Evolutionary conservation across 2,888 invertebrate genomes (phyloP).

Genomic region (Philaethria dido): DNA sequence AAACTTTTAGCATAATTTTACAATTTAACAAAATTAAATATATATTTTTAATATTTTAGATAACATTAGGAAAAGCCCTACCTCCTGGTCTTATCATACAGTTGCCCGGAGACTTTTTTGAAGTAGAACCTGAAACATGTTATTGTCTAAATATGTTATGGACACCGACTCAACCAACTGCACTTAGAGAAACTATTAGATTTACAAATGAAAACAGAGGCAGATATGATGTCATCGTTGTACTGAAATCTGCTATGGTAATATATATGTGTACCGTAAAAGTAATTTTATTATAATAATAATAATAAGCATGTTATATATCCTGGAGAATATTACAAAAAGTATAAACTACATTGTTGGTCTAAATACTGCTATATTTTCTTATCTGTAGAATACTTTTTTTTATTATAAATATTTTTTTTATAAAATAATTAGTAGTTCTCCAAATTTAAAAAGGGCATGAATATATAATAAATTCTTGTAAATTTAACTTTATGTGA

Average conservation of each 20-base stretch:
- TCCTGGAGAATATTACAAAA: no score
- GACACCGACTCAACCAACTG: conserved; percentile 84
- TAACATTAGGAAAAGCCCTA: conserved; percentile 70
- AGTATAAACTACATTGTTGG: no score
- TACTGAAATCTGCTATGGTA: conserved; percentile 84
- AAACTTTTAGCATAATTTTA: no score
- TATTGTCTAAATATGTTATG: conserved; percentile 85
- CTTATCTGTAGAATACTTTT: no score
- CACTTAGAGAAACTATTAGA: conserved; percentile 85
- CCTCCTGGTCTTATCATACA: conserved; percentile 83
- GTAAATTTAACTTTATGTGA: neutral
- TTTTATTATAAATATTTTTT: no score
- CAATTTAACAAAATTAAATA: neutral
- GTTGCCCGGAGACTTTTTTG: conserved; percentile 82
- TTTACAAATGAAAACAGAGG: conserved; percentile 86
- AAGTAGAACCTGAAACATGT: conserved; percentile 81
- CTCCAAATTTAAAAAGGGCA: no score
- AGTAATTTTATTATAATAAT: no score
- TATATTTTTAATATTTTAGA: conserved; percentile 52
- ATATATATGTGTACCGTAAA: no score
- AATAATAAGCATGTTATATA: no score
- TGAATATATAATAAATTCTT: no score
- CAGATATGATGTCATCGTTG: conserved; percentile 86
- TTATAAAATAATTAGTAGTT: no score
- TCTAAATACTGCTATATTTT: no score